Evolutionary conservation across 2,888 invertebrate genomes (phyloP), one percentile per base, ranked within the genome.

Genomic region (Sinohyriopsis cumingii): DNA sequence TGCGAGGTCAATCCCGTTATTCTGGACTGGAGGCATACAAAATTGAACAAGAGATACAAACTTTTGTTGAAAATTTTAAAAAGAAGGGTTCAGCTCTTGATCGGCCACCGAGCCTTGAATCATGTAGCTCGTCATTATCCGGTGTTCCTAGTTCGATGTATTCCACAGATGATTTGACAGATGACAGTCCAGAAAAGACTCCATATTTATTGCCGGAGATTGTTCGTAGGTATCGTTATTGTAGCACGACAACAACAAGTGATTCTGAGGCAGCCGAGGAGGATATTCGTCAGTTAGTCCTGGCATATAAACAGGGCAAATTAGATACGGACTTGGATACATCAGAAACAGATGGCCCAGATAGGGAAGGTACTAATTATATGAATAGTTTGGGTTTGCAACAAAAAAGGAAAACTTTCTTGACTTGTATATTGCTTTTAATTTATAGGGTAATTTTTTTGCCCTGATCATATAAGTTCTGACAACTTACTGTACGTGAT

Each of bases 1-100:
- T 77, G 22, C 62, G 77, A 53, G 77, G 77, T 54, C 77, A 77
- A 67, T 15, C 45, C 45, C 65, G 77, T 64, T 77, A 77, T 60
- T 69, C 69, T 53, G 77, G 77, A 20, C 64, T 75, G n/a, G 77
- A 77, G 62, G 77, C 77, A 45, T 77, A 75, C 63, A 82, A 85
- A 74, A 85, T 86, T 56, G 86, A 86, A 70, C 81, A 84, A 66
- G 84, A 85, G 66, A 86, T 86, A 65, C 84, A 85, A 71, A 83
- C 78, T 59, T 86, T 86, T 78, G 82, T 86, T 59, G 85, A 86
- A 71, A 85, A 82, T 66, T 86, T 86, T 71, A 83, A 84, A 65
- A 79, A 83, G 66, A 83, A 84, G 70, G 82, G 79, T 19, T 84
- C 84, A 28, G 75, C 76, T 12, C 68, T 84, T 59, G 85, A 85